Evolutionary conservation across 2,797 vertebrate genomes (phyloP), one percentile per base, ranked within the genome.

Genomic region (Sphenopsis melanotis): DNA sequence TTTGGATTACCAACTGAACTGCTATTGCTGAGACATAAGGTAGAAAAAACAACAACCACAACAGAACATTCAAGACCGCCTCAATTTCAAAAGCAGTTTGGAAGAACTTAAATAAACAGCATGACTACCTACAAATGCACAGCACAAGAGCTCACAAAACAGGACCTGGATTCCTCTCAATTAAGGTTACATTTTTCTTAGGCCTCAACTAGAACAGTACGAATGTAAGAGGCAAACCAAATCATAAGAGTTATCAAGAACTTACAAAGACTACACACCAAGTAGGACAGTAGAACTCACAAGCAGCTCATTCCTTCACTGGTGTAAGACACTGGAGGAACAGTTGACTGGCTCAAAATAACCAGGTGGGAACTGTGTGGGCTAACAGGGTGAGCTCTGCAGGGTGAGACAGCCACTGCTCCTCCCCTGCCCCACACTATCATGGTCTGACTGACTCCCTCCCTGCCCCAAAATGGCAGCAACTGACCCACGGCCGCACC

Each of bases 61-160:
- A 27, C 17, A 42, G 26, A 79, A 44, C 16, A 30, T 37, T 17
- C 8, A 46, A 57, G 21, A 42, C 12, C 6, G 55, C 2, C 5
- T 15, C 27, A 17, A 50, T 23, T 39, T 11, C 47, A 66, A 34
- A 11, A 34, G 13, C 4, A 1, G 16, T 22, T 34, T 37, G 52
- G 5, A 60, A 69, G 11, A 85, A 22, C 12, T 56, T n/a, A 60
- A 42, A 29, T 7, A 11, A 69, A n/a, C 19, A 77, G 41, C 7
- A 6, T 1, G 2, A 44, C n/a, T 15, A 27, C 2, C 32, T 42
- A 47, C 22, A 53, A 59, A 71, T 0, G 0, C 18, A 68, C 11
- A 60, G 63, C 36, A 41, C 12, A 29, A 44, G 14, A 30, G 9
- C 10, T 42, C 61, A 86, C 19, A 55, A 13, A 68, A 64, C 27